These are phyloP conservation scores for Limonius californicus DNA, from an alignment of 1,140 invertebrate species.

Conservation along the genomic window DNA sequence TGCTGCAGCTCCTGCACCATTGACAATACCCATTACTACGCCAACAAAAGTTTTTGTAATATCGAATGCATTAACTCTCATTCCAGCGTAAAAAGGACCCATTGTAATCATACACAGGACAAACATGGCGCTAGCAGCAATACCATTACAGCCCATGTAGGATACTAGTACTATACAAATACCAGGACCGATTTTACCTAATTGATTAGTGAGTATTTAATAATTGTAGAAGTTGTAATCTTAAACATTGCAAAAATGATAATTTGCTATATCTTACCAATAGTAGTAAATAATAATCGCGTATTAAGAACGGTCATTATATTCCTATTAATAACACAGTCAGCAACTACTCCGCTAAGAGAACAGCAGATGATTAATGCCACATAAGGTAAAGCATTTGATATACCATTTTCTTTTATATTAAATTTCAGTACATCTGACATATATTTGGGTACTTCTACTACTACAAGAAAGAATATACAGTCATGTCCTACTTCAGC, in stretches of 20 bases:
- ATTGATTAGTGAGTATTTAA: too few relatives aligned
- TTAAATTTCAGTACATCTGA: slow-evolving; percentile 8
- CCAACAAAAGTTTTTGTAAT: slow-evolving; percentile 78
- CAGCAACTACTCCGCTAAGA: not conserved
- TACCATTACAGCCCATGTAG: not conserved
- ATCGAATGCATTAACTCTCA: slow-evolving; percentile 75
- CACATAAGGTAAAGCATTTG: slow-evolving; percentile 10
- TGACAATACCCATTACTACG: slow-evolving; percentile 73
- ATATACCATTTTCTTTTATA: too few relatives aligned
- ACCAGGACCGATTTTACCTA: slow-evolving; percentile 14
- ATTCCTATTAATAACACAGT: not conserved
- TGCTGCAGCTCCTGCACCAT: slow-evolving; percentile 73
- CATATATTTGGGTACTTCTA: slow-evolving; percentile 15
- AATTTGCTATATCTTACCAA: not conserved
- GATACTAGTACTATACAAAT: slow-evolving; percentile 2
- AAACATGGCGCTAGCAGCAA: not conserved
- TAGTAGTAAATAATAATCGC: slow-evolving; percentile 14
- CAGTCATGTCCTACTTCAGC: slow-evolving; percentile 11
- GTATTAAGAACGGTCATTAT: not conserved
- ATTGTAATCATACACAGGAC: slow-evolving; percentile 42
- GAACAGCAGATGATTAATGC: not conserved
- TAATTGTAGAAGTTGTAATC: slow-evolving; percentile 9
- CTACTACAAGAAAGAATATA: slow-evolving; percentile 9
- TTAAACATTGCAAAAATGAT: too few relatives aligned
- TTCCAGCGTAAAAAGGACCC: slow-evolving; percentile 68